These are phyloP conservation scores for Pseudotriccus pelzelni DNA, from an alignment of 2,797 vertebrate genomes.

Conservation along the genomic window DNA sequence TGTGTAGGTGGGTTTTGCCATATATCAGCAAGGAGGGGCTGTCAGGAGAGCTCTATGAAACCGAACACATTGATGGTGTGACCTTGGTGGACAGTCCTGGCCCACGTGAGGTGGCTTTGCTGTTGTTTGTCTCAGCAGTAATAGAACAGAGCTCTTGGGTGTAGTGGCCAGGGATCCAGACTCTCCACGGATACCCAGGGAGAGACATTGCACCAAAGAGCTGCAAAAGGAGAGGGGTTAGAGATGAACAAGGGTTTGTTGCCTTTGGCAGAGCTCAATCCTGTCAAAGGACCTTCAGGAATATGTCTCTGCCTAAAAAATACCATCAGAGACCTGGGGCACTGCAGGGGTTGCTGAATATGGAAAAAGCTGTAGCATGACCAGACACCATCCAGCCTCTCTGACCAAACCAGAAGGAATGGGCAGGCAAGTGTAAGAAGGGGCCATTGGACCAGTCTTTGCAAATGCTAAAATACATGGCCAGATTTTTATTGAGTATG, in stretches of 20 bases:
- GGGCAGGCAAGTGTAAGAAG: neutral
- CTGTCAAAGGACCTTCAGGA: neutral
- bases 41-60: neutral
- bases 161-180: neutral
- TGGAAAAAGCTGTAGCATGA: neutral
- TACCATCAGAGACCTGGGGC: neutral
- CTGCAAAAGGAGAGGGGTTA: neutral
- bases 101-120: neutral
- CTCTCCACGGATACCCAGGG: neutral
- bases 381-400: neutral
- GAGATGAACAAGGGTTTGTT: neutral
- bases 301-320: rapidly evolving
- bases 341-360: neutral
- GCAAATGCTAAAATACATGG: neutral
- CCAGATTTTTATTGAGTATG: neutral
- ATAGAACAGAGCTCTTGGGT: rapidly evolving
- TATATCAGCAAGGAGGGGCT: neutral
- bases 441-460: rapidly evolving
- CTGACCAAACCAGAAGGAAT: neutral
- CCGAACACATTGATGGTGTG: neutral
- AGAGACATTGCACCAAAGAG: neutral
- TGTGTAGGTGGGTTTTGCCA: neutral
- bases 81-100: neutral
- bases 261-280: neutral
- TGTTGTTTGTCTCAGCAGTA: neutral